Evolutionary conservation across 1,140 invertebrate genomes (phyloP).

Genomic region (Rhyacophila brunnea): DNA sequence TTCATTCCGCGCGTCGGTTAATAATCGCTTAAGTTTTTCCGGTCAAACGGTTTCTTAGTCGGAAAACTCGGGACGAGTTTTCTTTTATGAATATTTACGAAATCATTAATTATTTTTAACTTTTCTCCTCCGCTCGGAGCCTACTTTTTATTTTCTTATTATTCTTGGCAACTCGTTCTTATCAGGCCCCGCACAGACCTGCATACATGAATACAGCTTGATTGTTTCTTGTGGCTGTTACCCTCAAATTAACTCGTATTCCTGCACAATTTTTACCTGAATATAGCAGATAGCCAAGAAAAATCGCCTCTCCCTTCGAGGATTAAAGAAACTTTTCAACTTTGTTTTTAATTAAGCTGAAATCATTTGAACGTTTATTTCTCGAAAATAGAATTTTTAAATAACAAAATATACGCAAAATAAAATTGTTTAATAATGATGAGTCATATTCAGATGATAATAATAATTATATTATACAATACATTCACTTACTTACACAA

Average conservation of each 20-base stretch:
- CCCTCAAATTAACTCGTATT: conserved; percentile 29
- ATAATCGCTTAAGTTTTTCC: conserved; percentile 38
- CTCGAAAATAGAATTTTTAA: too few relatives aligned
- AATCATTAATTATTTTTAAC: conserved; percentile 38
- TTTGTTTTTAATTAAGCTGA: too few relatives aligned
- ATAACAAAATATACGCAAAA: too few relatives aligned
- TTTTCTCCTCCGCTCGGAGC: conserved; percentile 23
- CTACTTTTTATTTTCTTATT: conserved; percentile 32
- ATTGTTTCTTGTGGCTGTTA: conserved; percentile 26
- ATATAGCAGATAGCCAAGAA: too few relatives aligned
- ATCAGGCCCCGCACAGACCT: conserved; percentile 32
- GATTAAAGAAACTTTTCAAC: too few relatives aligned
- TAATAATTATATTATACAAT: too few relatives aligned
- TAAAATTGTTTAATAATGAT: too few relatives aligned
- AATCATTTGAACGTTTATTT: too few relatives aligned
- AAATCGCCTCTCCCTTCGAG: too few relatives aligned
- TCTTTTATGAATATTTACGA: conserved; percentile 38
- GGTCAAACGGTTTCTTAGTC: conserved; percentile 34
- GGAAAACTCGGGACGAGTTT: conserved; percentile 31
- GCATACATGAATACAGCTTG: conserved; percentile 35
- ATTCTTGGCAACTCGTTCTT: conserved; percentile 30
- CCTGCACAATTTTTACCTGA: conserved; percentile 12
- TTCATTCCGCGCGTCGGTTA: conserved; percentile 36
- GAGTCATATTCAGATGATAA: too few relatives aligned
- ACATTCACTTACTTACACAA: too few relatives aligned